phyloP scores from a whole-genome alignment of 2,888 invertebrate species.

The Scelioninae gen. 1 region DNA sequence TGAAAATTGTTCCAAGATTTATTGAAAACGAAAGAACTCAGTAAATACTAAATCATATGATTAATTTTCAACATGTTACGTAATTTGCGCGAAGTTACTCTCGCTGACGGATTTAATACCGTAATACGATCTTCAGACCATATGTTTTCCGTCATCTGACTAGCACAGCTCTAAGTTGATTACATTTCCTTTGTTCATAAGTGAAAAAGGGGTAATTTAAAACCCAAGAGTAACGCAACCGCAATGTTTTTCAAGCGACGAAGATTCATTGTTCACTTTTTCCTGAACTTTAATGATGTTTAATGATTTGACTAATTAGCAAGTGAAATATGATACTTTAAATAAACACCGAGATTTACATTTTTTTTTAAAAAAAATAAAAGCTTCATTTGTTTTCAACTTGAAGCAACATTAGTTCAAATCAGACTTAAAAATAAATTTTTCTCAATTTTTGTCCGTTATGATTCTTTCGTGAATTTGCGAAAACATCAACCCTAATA shows the following conservation, averaged over 20 bases:
- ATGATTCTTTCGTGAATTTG: neutral
- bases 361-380: neutral
- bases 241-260: constrained; percentile 17
- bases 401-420: neutral
- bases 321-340: neutral
- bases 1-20: too few relatives aligned
- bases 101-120: constrained; percentile 6
- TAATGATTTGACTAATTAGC: constrained; percentile 1
- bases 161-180: constrained; percentile 14
- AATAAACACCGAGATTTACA: neutral
- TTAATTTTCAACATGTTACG: neutral
- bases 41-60: too few relatives aligned
- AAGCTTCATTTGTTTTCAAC: too few relatives aligned
- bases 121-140: constrained; percentile 10
- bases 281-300: constrained; percentile 14
- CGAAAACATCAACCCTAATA: neutral
- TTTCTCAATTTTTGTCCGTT: neutral
- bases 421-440: neutral
- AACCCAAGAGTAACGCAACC: constrained; percentile 7
- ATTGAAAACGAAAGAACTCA: too few relatives aligned
- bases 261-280: constrained; percentile 9
- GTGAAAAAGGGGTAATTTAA: constrained; percentile 20
- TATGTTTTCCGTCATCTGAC: constrained; percentile 13
- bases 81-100: neutral
- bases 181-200: constrained; percentile 39